Evolutionary conservation across 2,113 vertebrate species (phyloP).

Genomic region (Craseonycteris thonglongyai): DNA sequence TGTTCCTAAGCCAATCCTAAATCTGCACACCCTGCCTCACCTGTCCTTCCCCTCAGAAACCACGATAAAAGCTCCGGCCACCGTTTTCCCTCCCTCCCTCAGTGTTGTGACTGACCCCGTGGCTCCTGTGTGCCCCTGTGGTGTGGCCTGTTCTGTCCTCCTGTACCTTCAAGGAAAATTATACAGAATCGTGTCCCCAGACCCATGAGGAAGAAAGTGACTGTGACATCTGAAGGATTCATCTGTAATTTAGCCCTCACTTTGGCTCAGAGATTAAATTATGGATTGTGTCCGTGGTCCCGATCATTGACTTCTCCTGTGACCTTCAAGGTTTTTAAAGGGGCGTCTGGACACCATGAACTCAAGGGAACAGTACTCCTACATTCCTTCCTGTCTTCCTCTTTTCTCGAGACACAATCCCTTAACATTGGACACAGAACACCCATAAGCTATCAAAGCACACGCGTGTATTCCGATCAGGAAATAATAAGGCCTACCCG

Average conservation of each 20-base stretch:
- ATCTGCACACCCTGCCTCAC: neutral
- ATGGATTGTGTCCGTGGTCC: neutral
- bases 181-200: neutral
- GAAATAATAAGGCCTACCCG: neutral
- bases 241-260: neutral
- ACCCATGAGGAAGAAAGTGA: neutral
- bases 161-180: neutral
- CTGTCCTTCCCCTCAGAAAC: neutral
- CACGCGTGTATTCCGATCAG: neutral
- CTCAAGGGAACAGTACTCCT: neutral
- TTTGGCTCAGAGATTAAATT: neutral
- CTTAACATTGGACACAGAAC: neutral
- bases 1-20: neutral
- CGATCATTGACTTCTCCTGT: neutral
- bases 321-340: neutral
- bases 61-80: neutral
- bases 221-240: neutral
- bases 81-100: neutral
- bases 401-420: neutral
- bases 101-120: neutral
- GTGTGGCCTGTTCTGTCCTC: neutral
- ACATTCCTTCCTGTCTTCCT: neutral
- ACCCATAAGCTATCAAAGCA: neutral
- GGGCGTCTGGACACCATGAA: neutral
- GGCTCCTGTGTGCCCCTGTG: fast-evolving